Conservation (phyloP, 2,797 vertebrate species). For the Gadopsis bispinosus region DNA sequence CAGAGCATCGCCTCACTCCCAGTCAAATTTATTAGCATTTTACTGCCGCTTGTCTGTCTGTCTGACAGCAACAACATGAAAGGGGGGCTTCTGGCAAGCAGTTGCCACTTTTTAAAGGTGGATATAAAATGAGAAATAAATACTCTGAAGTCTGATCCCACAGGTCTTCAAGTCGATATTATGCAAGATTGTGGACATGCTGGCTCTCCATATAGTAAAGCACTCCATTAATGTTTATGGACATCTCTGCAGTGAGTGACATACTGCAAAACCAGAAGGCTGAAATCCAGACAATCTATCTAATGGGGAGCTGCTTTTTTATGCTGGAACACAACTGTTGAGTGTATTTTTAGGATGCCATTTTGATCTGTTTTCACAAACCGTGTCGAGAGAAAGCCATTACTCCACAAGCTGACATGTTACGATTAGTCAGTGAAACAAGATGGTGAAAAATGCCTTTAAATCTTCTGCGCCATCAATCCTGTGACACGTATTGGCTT, state of each 20-base stretch:
- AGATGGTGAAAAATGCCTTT: slow-evolving; percentile 46
- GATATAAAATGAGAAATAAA: slow-evolving; percentile 74
- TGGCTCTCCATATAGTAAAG: slow-evolving; percentile 47
- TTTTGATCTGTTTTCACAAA: slow-evolving; percentile 35
- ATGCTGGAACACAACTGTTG: slow-evolving; percentile 19
- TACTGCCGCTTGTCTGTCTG: slow-evolving; percentile 70
- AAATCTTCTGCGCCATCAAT: slow-evolving; percentile 47
- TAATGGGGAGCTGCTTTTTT: slow-evolving; percentile 23
- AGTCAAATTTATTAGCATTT: slow-evolving; percentile 81
- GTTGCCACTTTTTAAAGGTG: slow-evolving; percentile 62
- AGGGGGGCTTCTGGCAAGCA: slow-evolving; percentile 62
- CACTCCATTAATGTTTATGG: slow-evolving; percentile 60
- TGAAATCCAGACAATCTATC: slow-evolving; percentile 40
- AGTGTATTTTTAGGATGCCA: slow-evolving; percentile 31
- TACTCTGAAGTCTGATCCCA: slow-evolving; percentile 65
- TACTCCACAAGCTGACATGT: slow-evolving; percentile 25
- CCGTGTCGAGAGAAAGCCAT: slow-evolving; percentile 13
- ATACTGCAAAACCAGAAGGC: slow-evolving; percentile 20
- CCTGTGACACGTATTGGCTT: slow-evolving; percentile 34
- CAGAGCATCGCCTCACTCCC: slow-evolving; percentile 59
- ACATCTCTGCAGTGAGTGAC: slow-evolving; percentile 40
- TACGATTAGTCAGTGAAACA: slow-evolving; percentile 52
- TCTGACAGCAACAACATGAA: slow-evolving; percentile 73
- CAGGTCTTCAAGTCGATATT: slow-evolving; percentile 69
- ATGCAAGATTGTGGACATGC: slow-evolving; percentile 58